Evolutionary conservation across 1,140 invertebrate genomes (phyloP), one percentile per base, ranked within the genome.

Genomic region (Drosophila truncata): DNA sequence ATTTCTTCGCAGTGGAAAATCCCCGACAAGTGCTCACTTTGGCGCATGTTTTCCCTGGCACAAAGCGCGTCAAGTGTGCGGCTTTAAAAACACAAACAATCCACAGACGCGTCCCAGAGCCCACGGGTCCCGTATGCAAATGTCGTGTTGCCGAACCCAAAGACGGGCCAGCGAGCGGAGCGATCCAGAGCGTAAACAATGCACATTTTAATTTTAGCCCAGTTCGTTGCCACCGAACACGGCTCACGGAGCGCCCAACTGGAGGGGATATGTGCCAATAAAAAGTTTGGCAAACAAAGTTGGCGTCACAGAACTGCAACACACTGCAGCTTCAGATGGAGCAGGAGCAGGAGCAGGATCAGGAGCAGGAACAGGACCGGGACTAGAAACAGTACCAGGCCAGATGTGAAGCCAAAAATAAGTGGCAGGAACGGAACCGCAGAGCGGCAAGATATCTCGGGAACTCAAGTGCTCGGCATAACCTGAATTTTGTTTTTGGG

Each of bases 211-310:
- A 87, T 87, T 90, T 90, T 71, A 80, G 84, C 80, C 84, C 59
- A 88, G 84, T 87, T 87, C 75, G 71, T 78, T 83, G 80, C 79
- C 83, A 79, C 80, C 65, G 63, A 87, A 82, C 82, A 86, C 52
- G 64, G 69, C 69, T 14, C 29, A 33, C 31, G 25, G 42, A 44
- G 25, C 31, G 61, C 71, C 35, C 50, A 55, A 60, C 69, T 78
- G 85, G 47, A 75, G 81, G 39, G 66, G 71, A 90, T 88, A 90
- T 88, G 86, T 90, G 85, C 85, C 85, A 88, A 88, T 88, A 90
- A 91, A 90, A 90, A 90, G 86, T 90, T 90, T 90, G 85, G 85
- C 85, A 90, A 91, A 85, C 85, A 90, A 90, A 90, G 86, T 90
- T 90, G 85, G 85, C 85, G 85, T 90, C 85, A 82, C 86, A 90